Base-by-base conservation (phyloP, 2,113 vertebrate genomes). In the Pluvialis apricaria region DNA sequence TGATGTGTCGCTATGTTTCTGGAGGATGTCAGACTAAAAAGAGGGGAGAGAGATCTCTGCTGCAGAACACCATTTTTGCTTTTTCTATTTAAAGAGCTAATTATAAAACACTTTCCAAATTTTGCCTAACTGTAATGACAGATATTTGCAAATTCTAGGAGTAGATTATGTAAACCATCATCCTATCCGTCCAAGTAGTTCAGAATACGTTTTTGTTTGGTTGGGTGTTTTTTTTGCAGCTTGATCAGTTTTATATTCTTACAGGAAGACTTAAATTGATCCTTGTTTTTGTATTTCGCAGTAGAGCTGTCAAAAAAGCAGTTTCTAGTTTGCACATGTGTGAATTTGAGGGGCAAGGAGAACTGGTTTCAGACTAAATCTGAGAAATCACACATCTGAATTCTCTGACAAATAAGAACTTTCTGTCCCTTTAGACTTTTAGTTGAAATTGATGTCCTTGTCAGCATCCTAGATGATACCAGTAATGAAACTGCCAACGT, bases 361-460 rank as follows among this genome's bases (percentile, higher is more conserved):
- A 69, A 40, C 10, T 28, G 20, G 19, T 82, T 88, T 94, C 44
- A 90, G 79, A 13, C 24, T 57, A 75, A 89, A 89, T 72, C 52
- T 76, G 61, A 92, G 66, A 94, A 96, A 91, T 52, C 57, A 71
- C 84, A 96, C 36, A 82, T 91, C 65, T 95, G 89, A 84, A 79
- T 92, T 87, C 52, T 38, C 57, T 91, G 84, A 91, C 45, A 89
- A 96, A 84, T 68, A 91, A 86, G 55, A 95, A 84, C 38, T 95
- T 94, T 69, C 32, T 79, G 40, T 85, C 65, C 29, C 36, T 92
- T 84, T 61, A 55, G 52, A 60, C 84, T 95, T 95, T 95, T 44
- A 47, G 51, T 81, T 69, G 66, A 79, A 94, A 82, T 21, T 75
- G 78, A 79, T 94, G 75, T 91, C 73, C 70, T 82, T 96, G 91